Evolutionary conservation across 2,888 invertebrate species (phyloP).

Genomic region (Lycophotia porphyrea): DNA sequence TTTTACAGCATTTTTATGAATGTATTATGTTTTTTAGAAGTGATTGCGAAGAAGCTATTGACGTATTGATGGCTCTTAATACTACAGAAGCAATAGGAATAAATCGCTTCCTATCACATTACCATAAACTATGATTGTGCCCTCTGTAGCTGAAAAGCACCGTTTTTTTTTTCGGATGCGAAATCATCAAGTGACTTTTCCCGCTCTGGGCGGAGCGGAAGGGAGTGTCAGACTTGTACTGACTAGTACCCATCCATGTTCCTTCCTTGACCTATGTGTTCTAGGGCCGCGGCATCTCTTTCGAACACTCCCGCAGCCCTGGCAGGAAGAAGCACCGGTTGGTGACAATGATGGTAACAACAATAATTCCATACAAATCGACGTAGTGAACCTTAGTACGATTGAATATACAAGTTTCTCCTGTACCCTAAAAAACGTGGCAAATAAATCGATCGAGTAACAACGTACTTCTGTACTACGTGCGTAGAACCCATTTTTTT

Average conservation of each 20-base stretch:
- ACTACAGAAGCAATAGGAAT: background rate
- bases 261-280: too few species aligned
- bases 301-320: too few species aligned
- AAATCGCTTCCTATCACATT: background rate
- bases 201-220: too few species aligned
- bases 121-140: background rate
- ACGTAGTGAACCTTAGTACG: background rate
- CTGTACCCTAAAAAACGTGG: background rate
- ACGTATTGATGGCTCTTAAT: background rate
- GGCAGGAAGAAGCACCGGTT: background rate
- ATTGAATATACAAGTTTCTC: background rate
- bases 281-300: too few species aligned
- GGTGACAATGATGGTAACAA: background rate
- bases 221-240: too few species aligned
- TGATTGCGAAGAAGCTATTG: background rate
- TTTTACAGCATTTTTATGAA: constrained; percentile 5
- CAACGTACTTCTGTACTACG: constrained; percentile 1
- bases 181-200: too few species aligned
- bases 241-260: too few species aligned
- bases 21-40: background rate
- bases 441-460: constrained; percentile 16
- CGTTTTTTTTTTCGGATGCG: too few species aligned
- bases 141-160: too few species aligned
- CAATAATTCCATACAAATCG: background rate
- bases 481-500: constrained; percentile 35